Evolutionary conservation across 2,797 vertebrate genomes (phyloP), one percentile per base, ranked within the genome.

Genomic region (Takifugu ocellatus): DNA sequence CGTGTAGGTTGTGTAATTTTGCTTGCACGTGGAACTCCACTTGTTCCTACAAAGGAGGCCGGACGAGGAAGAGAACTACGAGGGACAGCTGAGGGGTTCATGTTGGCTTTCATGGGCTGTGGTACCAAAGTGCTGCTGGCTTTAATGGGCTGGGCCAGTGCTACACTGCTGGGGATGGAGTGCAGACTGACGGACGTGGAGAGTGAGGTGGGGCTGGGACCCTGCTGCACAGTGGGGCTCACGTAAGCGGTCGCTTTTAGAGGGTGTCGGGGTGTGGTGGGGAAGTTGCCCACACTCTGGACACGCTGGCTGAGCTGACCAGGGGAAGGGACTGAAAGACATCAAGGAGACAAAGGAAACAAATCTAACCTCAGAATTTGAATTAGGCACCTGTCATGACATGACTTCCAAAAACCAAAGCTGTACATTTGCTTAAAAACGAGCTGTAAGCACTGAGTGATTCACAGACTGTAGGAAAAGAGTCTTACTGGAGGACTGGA

Each of bases 161-260:
- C 91, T 0, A 92, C 84, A 24, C 90, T 92, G 88, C 69, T 92
- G 65, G 93, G 90, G 59, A 97, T 84, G 3, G 93, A 79, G 81
- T 93, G 92, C 0, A 92, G 83, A 71, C 86, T 93, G 44, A 74
- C 81, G 52, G 96, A 94, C 54, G 90, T 69, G 52, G 94, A 86
- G 79, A 92, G 77, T 12, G 81, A 77, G 75, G 84, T 77, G 47
- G 81, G 74, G 59, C 80, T 84, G 67, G 89, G 87, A 50, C 94
- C 94, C 87, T 98, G 96, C 90, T 98, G 97, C 54, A 99, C 88
- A 0, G 96, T 99, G 10, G 96, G 97, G 81, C 96, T 99, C 49
- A 99, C 97, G 0, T 99, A 98, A 26, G 97, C 97, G 8, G 96
- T 99, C 74, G 97, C 97, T 89, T 99, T 99, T 4, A 95, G 84